phyloP scores from a whole-genome alignment of 2,797 vertebrate genomes.

The Potorous gilbertii region DNA sequence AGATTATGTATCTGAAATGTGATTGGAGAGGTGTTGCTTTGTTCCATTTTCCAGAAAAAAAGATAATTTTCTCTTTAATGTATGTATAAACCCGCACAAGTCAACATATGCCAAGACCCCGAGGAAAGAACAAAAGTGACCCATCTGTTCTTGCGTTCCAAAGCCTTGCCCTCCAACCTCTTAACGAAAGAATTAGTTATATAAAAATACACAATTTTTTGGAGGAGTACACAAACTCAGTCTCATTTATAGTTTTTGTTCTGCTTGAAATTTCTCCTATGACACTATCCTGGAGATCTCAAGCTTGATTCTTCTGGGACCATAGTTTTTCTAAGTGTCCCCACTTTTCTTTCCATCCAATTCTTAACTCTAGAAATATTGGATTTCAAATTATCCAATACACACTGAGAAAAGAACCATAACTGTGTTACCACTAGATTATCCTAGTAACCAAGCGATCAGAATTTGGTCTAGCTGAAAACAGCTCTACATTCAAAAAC shows the following conservation, averaged over 20 bases:
- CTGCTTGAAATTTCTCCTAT: constrained; percentile 26
- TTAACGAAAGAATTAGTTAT: constrained; percentile 64
- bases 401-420: background rate
- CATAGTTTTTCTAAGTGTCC: background rate
- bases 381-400: background rate
- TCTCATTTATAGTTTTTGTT: constrained; percentile 57
- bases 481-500: background rate
- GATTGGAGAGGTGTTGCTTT: constrained; percentile 65
- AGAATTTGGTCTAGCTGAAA: background rate
- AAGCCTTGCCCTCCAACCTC: constrained; percentile 61
- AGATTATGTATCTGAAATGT: constrained; percentile 49
- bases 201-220: constrained; percentile 18
- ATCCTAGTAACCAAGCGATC: background rate
- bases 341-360: background rate
- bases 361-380: background rate
- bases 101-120: constrained; percentile 66
- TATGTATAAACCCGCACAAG: constrained; percentile 60
- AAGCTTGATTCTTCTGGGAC: background rate
- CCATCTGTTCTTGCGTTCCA: constrained; percentile 55
- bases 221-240: constrained; percentile 53
- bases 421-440: background rate
- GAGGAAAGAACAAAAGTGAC: constrained; percentile 61
- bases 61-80: constrained; percentile 63
- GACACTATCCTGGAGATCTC: background rate
- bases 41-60: constrained; percentile 45